Conservation (phyloP, 2,113 vertebrate species). For the Ornithorhynchus anatinus region DNA sequence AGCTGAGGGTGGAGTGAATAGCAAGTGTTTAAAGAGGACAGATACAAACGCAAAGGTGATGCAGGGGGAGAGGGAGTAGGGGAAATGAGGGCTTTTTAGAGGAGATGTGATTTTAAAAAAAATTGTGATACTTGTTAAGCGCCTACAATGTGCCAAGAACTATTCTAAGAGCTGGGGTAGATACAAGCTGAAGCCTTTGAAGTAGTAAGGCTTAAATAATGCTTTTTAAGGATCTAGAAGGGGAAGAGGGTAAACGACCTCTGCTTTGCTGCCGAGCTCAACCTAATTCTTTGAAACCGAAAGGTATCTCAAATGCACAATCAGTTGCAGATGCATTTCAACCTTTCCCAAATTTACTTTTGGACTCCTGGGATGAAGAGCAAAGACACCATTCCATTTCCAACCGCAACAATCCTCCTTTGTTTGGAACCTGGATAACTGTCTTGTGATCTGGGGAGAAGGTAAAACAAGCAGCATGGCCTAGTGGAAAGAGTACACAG, state of each 20-base stretch:
- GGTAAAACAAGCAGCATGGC: background rate
- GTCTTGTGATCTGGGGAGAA: background rate
- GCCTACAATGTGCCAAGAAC: background rate
- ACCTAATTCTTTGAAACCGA: conserved; percentile 23
- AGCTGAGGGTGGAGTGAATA: too few relatives aligned
- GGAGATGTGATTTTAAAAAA: background rate
- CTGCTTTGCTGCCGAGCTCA: conserved; percentile 10
- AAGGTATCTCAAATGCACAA: conserved; percentile 15
- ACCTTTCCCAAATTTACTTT: conserved; percentile 20
- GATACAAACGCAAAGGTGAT: too few relatives aligned
- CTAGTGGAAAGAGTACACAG: background rate
- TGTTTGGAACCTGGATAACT: background rate
- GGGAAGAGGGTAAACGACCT: conserved; percentile 7
- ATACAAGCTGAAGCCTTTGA: too few relatives aligned
- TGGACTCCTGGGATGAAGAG: background rate
- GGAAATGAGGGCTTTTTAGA: background rate
- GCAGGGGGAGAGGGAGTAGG: too few relatives aligned
- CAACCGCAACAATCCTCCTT: background rate
- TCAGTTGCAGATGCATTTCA: conserved; percentile 2
- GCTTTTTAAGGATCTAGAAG: too few relatives aligned
- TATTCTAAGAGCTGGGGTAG: background rate
- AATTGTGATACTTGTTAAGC: background rate
- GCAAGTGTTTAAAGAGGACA: too few relatives aligned
- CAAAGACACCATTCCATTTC: background rate
- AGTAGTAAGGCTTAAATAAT: too few relatives aligned